Evolutionary conservation across 2,113 vertebrate genomes (phyloP).

Genomic region (Brachyistius frenatus): DNA sequence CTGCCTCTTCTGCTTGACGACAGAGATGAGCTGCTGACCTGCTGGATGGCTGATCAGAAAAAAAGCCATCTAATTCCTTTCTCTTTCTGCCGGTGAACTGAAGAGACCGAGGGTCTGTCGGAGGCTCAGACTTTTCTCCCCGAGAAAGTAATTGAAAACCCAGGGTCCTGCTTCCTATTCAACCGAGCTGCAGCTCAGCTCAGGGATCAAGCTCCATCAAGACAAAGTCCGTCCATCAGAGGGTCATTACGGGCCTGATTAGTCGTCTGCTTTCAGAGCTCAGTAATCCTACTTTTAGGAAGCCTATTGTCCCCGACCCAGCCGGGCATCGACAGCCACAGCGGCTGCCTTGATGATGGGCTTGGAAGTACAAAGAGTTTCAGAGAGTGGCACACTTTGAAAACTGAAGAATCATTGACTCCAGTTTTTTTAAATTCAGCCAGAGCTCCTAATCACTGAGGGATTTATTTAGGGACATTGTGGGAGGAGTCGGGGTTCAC

Average conservation of each 20-base stretch:
- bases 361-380: slow-evolving; percentile 11
- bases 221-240: slow-evolving; percentile 59
- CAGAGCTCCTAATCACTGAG: background rate
- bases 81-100: slow-evolving; percentile 16
- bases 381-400: background rate
- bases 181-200: slow-evolving; percentile 21
- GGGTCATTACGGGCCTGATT: slow-evolving; percentile 60
- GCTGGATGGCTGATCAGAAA: slow-evolving; percentile 17
- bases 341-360: background rate
- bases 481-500: background rate
- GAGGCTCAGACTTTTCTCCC: slow-evolving; percentile 34
- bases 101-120: background rate
- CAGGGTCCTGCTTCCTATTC: slow-evolving; percentile 50
- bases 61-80: background rate
- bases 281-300: slow-evolving; percentile 24
- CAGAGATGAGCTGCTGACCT: background rate
- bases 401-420: no score
- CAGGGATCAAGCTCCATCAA: slow-evolving; percentile 20
- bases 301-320: background rate
- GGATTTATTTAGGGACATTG: slow-evolving; percentile 11
- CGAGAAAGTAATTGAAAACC: slow-evolving; percentile 49
- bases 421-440: no score
- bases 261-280: slow-evolving; percentile 42
- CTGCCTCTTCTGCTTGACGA: background rate
- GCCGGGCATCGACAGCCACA: background rate